These are phyloP conservation scores for Heliocidaris tuberculata DNA, from an alignment of 35 echinoderm and acorn worm genomes.

Conservation along the genomic window DNA sequence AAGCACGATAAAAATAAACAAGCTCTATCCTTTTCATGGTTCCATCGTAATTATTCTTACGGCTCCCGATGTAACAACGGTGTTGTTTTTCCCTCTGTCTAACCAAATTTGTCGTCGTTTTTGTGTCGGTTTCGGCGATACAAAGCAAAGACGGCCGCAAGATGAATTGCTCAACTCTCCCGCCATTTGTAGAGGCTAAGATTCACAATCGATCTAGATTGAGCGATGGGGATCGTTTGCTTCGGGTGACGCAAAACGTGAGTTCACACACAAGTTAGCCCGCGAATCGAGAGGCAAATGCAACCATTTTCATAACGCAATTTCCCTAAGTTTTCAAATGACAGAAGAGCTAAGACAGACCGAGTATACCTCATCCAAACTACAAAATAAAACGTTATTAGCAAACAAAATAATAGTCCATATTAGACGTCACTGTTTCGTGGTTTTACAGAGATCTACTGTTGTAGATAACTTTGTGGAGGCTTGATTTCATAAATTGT, in stretches of 20 bases:
- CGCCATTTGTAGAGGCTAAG: conserved; percentile 30
- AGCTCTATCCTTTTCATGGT: not conserved
- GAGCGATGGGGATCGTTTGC: conserved; percentile 32
- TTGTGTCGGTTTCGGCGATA: not conserved
- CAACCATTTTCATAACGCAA: not conserved
- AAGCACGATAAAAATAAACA: not conserved
- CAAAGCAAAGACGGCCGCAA: conserved; percentile 1
- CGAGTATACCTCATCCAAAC: too few relatives aligned
- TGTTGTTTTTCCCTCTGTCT: not conserved
- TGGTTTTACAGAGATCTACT: too few relatives aligned
- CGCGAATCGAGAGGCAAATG: not conserved
- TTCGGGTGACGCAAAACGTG: not conserved
- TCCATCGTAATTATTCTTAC: not conserved
- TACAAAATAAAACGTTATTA: too few relatives aligned
- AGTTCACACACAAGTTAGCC: not conserved
- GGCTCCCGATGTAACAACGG: not conserved
- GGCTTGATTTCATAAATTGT: too few relatives aligned
- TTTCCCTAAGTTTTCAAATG: too few relatives aligned
- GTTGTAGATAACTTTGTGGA: too few relatives aligned
- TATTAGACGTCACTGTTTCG: too few relatives aligned
- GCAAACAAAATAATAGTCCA: too few relatives aligned
- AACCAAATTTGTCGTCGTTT: conserved; percentile 34
- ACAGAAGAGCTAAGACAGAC: too few relatives aligned
- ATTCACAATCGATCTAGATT: conserved; percentile 42
- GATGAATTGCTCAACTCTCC: conserved; percentile 31